A percentile compares a stretch with the other conserved stretches of the same genome.
Evolutionary conservation across 2,113 vertebrate genomes (phyloP).

Genomic region (Rostratula benghalensis): DNA sequence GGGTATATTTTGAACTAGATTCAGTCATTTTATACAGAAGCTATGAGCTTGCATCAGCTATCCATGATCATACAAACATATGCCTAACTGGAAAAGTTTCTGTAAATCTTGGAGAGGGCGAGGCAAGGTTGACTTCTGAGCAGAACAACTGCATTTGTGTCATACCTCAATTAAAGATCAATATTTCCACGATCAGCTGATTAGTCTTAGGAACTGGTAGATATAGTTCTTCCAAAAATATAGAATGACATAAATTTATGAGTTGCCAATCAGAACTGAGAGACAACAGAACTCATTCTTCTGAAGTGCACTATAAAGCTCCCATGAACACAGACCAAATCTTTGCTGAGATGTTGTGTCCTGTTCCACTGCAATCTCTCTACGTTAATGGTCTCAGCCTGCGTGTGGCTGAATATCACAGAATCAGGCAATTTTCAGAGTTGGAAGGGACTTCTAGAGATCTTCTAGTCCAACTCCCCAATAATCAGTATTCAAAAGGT

Average conservation of each 20-base stretch:
- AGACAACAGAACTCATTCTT: background rate
- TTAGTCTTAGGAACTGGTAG: background rate
- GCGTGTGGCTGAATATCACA: background rate
- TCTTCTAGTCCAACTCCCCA: too few species aligned
- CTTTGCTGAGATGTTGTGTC: background rate
- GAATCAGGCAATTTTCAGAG: too few species aligned
- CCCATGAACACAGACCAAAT: background rate
- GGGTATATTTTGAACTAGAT: background rate
- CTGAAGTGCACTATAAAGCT: background rate
- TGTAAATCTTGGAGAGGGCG: background rate
- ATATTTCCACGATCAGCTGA: background rate
- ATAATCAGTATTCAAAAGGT: background rate
- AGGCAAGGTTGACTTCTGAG: background rate
- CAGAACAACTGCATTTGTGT: background rate
- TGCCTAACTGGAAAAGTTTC: background rate
- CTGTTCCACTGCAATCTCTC: background rate
- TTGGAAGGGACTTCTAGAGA: too few species aligned
- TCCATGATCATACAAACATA: background rate
- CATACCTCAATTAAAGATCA: background rate
- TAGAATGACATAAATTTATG: background rate
- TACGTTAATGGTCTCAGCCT: accelerated
- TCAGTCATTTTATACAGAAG: background rate
- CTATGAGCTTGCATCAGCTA: background rate
- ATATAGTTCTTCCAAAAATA: background rate
- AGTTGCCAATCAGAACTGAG: background rate